Conservation (phyloP, 2,113 vertebrate genomes). For the Cygnus atratus region DNA sequence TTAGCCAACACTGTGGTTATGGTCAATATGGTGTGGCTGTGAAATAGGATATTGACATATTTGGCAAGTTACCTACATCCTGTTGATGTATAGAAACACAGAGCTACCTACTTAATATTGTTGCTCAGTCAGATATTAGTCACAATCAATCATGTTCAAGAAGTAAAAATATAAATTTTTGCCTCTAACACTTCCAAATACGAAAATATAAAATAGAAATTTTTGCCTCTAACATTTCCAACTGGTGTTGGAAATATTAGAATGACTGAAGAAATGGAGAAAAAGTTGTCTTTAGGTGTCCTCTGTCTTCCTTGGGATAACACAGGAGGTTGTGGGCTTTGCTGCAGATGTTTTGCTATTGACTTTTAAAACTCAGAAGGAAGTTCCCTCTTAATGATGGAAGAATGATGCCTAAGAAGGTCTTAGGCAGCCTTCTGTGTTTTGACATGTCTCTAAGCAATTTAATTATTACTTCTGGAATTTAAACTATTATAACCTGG, state of each 20-base stretch:
- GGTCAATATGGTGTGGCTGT: not conserved
- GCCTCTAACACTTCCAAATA: too few species aligned
- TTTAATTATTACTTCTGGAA: not conserved
- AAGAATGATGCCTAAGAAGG: not conserved
- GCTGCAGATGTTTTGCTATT: not conserved
- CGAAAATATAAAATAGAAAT: not conserved
- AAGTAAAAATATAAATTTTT: not conserved
- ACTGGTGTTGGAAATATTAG: not conserved
- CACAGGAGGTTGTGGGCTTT: not conserved
- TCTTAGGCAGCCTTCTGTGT: not conserved
- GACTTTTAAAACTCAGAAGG: not conserved
- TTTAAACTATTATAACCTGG: not conserved
- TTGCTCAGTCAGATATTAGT: not conserved
- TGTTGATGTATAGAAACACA: not conserved
- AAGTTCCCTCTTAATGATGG: not conserved
- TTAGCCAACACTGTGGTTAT: not conserved
- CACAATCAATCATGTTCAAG: not conserved
- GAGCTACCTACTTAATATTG: not conserved
- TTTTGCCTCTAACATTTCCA: not conserved
- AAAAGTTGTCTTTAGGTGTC: not conserved
- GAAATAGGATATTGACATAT: not conserved
- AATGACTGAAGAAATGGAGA: not conserved
- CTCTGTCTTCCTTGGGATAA: not conserved
- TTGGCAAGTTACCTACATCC: not conserved
- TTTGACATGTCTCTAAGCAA: not conserved